Conservation (phyloP, 2,888 invertebrate species). For the Thecophora atra region DNA sequence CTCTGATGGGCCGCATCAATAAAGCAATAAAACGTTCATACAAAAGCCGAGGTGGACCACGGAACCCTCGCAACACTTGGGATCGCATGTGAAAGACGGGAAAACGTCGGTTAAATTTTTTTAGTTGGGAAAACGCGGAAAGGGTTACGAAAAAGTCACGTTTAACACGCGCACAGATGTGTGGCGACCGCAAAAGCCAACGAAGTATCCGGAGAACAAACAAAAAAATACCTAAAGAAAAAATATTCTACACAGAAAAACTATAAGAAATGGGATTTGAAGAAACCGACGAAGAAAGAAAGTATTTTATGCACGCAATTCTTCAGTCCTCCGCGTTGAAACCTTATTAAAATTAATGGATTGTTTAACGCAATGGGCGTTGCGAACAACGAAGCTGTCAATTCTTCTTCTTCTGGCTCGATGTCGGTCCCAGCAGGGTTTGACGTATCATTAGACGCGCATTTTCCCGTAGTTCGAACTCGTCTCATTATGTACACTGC, state of each 20-base stretch:
- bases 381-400: constrained; percentile 43
- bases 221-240: too few species aligned
- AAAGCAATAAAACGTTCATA: constrained; percentile 48
- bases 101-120: neutral
- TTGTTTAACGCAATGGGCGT: constrained; percentile 49
- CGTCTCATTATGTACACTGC: neutral
- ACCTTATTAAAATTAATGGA: constrained; percentile 46
- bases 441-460: constrained; percentile 22
- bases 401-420: constrained; percentile 11
- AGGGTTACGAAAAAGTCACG: constrained; percentile 34
- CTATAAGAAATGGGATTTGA: constrained; percentile 8
- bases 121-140: constrained; percentile 6
- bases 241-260: too few species aligned
- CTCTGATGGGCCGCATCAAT: constrained; percentile 46
- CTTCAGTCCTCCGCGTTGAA: constrained; percentile 39
- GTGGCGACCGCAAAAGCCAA: constrained; percentile 25
- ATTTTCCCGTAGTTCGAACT: constrained; percentile 10
- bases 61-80: constrained; percentile 7
- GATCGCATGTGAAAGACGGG: constrained; percentile 13
- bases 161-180: constrained; percentile 30
- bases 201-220: neutral
- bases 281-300: constrained; percentile 1
- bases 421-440: constrained; percentile 11
- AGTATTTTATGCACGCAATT: constrained; percentile 29
- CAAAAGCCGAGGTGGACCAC: neutral